phyloP scores from a whole-genome alignment of 2,888 invertebrate species.

The Thera britannica region DNA sequence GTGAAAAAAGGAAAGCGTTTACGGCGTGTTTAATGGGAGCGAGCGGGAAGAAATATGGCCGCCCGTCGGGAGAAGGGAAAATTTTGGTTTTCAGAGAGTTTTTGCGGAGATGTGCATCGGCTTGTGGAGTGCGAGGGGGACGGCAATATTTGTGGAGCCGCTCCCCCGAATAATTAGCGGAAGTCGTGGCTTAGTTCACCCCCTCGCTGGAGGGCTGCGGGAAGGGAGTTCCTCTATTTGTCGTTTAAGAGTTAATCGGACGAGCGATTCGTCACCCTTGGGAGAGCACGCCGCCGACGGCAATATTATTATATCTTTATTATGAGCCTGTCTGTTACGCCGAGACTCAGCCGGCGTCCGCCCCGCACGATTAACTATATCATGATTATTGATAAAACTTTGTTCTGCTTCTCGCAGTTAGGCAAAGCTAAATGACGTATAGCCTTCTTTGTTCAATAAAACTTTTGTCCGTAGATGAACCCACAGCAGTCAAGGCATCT shows the following conservation, averaged over 20 bases:
- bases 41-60: conserved; percentile 84
- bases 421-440: conserved; percentile 10
- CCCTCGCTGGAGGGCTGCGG: conserved; percentile 71
- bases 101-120: conserved; percentile 83
- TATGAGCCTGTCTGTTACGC: conserved; percentile 69
- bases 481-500: background rate
- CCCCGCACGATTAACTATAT: conserved; percentile 71
- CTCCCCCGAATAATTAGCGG: conserved; percentile 82
- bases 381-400: conserved; percentile 80
- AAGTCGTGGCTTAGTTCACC: conserved; percentile 83
- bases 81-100: conserved; percentile 83
- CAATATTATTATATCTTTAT: conserved; percentile 83
- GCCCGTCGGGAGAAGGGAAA: conserved; percentile 82
- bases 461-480: background rate
- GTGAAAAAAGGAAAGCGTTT: conserved; percentile 86
- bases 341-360: conserved; percentile 46
- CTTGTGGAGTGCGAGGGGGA: conserved; percentile 75
- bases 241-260: conserved; percentile 85
- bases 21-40: conserved; percentile 84
- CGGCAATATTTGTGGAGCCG: conserved; percentile 70
- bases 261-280: conserved; percentile 83
- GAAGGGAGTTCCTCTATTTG: conserved; percentile 83
- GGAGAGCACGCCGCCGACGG: conserved; percentile 68
- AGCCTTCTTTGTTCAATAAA: background rate
- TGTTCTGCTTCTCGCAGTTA: conserved; percentile 53